Evolutionary conservation across 2,888 invertebrate genomes (phyloP).

Genomic region (Watsonalla cultraria): DNA sequence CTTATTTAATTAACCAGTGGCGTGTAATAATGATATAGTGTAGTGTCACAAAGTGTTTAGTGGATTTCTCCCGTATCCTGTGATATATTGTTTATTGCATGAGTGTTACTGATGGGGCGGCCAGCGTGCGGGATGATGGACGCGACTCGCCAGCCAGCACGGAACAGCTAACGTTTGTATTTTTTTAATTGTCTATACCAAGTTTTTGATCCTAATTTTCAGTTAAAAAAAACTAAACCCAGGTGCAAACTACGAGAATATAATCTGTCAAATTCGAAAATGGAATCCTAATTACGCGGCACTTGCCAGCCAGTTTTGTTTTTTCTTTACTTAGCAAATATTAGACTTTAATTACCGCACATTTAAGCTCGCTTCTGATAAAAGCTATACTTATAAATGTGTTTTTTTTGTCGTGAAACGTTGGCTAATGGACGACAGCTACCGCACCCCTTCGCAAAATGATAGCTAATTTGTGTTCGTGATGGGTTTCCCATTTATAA

Average conservation of each 20-base stretch:
- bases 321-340: no score
- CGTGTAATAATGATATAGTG: constrained; percentile 58
- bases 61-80: constrained; percentile 46
- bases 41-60: constrained; percentile 22
- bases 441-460: no score
- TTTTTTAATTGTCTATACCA: constrained; percentile 5
- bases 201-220: neutral
- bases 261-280: neutral
- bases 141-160: constrained; percentile 72
- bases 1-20: constrained; percentile 22
- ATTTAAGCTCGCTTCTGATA: no score
- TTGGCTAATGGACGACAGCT: no score
- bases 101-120: constrained; percentile 66
- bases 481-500: no score
- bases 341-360: no score
- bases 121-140: constrained; percentile 59
- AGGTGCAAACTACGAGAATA: no score
- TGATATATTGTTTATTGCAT: constrained; percentile 66
- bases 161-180: constrained; percentile 72
- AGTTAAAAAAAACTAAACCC: neutral
- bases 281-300: neutral
- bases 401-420: no score
- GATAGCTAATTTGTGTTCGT: no score
- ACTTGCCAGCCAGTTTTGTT: constrained; percentile 9
- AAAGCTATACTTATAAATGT: no score